phyloP scores from a whole-genome alignment of 2,888 invertebrate species.

The Abscondita cerata region DNA sequence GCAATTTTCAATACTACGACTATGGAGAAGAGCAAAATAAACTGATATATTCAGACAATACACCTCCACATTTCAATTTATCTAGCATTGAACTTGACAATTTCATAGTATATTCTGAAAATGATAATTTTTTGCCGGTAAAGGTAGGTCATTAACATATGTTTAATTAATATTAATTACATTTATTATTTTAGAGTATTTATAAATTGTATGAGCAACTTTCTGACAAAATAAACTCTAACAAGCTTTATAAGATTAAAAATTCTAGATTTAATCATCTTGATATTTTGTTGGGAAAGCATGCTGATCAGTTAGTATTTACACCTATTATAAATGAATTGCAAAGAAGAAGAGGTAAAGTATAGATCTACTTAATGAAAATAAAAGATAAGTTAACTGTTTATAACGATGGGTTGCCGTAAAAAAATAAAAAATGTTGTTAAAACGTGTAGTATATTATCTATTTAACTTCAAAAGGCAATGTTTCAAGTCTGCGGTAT shows the following conservation, averaged over 20 bases:
- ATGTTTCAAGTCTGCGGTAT: too few species aligned
- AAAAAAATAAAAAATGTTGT: too few species aligned
- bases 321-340: neutral
- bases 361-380: too few species aligned
- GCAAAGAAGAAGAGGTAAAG: neutral
- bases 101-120: neutral
- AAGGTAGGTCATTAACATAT: too few species aligned
- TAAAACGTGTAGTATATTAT: too few species aligned
- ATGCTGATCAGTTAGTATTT: neutral
- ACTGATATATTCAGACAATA: neutral
- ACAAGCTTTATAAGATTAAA: neutral
- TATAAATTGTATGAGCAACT: neutral
- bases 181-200: slow-evolving; percentile 1
- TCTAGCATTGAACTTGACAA: neutral
- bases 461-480: too few species aligned
- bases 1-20: neutral
- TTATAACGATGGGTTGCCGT: too few species aligned
- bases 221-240: neutral
- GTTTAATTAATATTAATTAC: too few species aligned
- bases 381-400: too few species aligned
- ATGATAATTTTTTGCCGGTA: neutral
- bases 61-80: neutral
- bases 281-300: neutral
- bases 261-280: neutral
- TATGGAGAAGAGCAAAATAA: neutral